Conservation (phyloP, 2,113 vertebrate genomes). For the Gnathonemus echidnorhynchus region DNA sequence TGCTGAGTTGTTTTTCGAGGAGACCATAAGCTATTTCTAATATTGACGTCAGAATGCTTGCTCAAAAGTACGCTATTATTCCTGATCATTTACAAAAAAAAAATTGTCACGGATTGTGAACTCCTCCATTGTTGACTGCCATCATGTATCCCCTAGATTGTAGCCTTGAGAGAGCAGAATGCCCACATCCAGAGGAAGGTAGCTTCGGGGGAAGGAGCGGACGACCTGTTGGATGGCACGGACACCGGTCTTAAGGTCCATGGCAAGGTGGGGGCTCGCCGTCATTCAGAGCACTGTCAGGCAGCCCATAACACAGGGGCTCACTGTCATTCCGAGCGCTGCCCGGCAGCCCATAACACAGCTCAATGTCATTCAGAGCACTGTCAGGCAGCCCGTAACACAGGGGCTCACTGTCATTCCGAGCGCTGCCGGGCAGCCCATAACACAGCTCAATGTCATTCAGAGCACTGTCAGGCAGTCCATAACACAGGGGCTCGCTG, state of each 20-base stretch:
- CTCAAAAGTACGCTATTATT: background rate
- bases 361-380: background rate
- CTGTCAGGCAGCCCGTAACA: background rate
- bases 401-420: background rate
- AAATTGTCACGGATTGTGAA: background rate
- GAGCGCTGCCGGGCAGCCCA: background rate
- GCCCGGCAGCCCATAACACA: background rate
- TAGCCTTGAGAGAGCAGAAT: constrained; percentile 95
- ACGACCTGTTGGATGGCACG: constrained; percentile 79
- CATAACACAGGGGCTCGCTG: background rate
- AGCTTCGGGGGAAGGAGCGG: constrained; percentile 79
- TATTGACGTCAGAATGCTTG: background rate
- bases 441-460: background rate
- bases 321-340: background rate
- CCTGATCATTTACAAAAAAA: no score
- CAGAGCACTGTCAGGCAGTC: background rate
- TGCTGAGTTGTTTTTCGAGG: background rate
- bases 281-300: background rate
- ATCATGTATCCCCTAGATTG: constrained; percentile 68
- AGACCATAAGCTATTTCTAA: background rate
- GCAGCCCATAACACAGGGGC: background rate
- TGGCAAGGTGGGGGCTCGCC: constrained; percentile 70
- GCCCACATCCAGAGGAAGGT: constrained; percentile 95
- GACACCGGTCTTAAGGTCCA: constrained; percentile 84
- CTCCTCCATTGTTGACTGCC: background rate